A percentile compares a stretch with the other conserved stretches of the same genome.
These are phyloP conservation scores for Semaprochilodus insignis DNA, from an alignment of 2,797 vertebrate species.

Conservation along the genomic window DNA sequence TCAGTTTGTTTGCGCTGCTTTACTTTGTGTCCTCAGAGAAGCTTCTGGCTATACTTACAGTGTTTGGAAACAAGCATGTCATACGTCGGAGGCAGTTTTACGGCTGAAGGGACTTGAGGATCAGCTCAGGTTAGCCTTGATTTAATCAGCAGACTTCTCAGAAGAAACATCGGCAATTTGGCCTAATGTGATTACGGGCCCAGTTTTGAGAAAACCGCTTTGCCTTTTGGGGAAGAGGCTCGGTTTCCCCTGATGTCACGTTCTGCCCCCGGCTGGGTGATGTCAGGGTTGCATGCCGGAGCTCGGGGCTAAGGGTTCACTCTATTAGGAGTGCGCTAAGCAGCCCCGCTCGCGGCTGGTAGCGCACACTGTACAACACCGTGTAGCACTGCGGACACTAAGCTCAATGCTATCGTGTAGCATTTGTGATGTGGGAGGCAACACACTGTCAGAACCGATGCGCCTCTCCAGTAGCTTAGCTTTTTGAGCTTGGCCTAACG, in stretches of 20 bases:
- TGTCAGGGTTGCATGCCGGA: not conserved
- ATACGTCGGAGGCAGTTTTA: constrained; percentile 54
- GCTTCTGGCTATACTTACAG: not conserved
- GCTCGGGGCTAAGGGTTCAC: not conserved
- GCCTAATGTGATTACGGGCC: constrained; percentile 33
- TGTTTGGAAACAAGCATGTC: constrained; percentile 18
- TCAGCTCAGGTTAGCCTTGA: constrained; percentile 32
- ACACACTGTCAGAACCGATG: constrained; percentile 2
- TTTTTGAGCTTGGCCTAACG: not conserved
- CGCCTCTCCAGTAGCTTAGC: not conserved
- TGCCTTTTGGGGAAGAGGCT: constrained; percentile 10
- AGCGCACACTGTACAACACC: too few relatives aligned
- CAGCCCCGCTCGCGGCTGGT: not conserved
- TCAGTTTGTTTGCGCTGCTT: not conserved
- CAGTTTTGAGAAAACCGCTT: constrained; percentile 26
- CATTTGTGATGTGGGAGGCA: constrained; percentile 11
- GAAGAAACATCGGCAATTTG: constrained; percentile 17
- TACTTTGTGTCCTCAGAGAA: not conserved
- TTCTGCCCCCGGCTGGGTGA: not conserved
- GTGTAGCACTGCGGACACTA: too few relatives aligned
- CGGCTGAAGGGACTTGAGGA: constrained; percentile 57
- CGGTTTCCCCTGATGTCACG: not conserved
- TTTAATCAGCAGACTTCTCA: constrained; percentile 51
- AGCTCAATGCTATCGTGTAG: not conserved
- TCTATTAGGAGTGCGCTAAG: not conserved